A percentile compares a stretch with the other conserved stretches of the same genome.
phyloP scores from a whole-genome alignment of 2,888 invertebrate species.

The Eulithis prunata region DNA sequence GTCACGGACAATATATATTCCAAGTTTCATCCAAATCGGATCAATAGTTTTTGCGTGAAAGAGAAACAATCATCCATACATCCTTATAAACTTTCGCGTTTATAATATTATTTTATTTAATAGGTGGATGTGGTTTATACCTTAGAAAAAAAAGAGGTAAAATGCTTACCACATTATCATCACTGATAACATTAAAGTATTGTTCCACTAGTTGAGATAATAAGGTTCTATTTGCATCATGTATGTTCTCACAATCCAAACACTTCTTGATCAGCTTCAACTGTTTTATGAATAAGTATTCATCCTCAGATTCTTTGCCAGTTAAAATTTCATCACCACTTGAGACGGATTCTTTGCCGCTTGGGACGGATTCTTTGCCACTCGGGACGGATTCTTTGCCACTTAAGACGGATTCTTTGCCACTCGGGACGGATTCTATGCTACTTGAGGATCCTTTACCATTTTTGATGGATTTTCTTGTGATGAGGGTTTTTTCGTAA shows the following conservation, averaged over 20 bases:
- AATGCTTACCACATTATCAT: slow-evolving; percentile 72
- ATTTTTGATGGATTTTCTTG: slow-evolving; percentile 2
- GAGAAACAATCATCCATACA: no score
- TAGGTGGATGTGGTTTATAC: no score
- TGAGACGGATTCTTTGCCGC: background rate
- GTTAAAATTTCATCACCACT: background rate
- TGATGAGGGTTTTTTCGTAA: slow-evolving; percentile 26
- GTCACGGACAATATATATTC: no score
- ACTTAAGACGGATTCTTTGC: slow-evolving; percentile 1
- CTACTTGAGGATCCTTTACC: slow-evolving; percentile 1
- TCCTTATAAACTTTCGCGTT: no score
- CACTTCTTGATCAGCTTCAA: slow-evolving; percentile 65
- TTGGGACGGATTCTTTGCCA: background rate
- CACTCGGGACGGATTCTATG: slow-evolving; percentile 1
- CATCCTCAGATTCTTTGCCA: slow-evolving; percentile 28
- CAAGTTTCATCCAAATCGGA: no score
- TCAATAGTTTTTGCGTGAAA: no score
- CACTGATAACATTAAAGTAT: slow-evolving; percentile 70
- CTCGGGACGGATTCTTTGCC: slow-evolving; percentile 1
- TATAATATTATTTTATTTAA: no score
- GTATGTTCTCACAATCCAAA: slow-evolving; percentile 79
- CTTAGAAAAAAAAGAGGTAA: no score
- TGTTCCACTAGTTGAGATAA: slow-evolving; percentile 78
- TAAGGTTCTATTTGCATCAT: slow-evolving; percentile 84
- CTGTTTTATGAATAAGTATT: slow-evolving; percentile 57